phyloP scores from a whole-genome alignment of 2,113 vertebrate species.

The Phalacrocorax aristotelis region DNA sequence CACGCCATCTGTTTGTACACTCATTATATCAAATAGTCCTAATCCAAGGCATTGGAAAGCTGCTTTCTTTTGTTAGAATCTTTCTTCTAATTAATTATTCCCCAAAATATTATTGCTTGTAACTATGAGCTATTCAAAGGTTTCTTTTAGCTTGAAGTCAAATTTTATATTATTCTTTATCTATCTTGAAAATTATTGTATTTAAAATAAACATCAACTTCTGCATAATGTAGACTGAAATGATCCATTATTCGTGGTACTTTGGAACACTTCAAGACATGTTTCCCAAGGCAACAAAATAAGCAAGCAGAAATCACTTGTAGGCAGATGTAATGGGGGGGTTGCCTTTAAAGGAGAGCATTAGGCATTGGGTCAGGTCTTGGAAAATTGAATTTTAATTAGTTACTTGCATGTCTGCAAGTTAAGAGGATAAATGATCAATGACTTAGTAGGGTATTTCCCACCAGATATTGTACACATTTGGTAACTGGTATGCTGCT shows the following conservation, averaged over 20 bases:
- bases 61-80: not conserved
- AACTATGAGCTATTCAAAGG: not conserved
- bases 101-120: not conserved
- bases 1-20: slow-evolving; percentile 12
- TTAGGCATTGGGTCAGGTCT: slow-evolving; percentile 13
- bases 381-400: slow-evolving; percentile 59
- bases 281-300: slow-evolving; percentile 15
- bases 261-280: not conserved
- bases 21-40: not conserved
- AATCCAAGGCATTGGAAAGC: not conserved
- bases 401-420: slow-evolving; percentile 29
- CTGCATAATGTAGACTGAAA: not conserved
- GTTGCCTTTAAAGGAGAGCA: not conserved
- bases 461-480: not conserved
- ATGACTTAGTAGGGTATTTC: not conserved
- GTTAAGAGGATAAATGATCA: slow-evolving; percentile 16
- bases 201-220: not conserved
- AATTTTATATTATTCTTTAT: not conserved
- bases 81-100: not conserved
- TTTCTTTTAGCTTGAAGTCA: not conserved
- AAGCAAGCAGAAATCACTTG: slow-evolving; percentile 14
- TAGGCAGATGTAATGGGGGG: not conserved
- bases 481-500: not conserved
- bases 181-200: not conserved
- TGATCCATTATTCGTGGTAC: not conserved